A percentile compares a stretch with the other conserved stretches of the same genome.
These are phyloP conservation scores for Coracias cyanogaster DNA, from an alignment of 2,797 vertebrate genomes.

Conservation along the genomic window DNA sequence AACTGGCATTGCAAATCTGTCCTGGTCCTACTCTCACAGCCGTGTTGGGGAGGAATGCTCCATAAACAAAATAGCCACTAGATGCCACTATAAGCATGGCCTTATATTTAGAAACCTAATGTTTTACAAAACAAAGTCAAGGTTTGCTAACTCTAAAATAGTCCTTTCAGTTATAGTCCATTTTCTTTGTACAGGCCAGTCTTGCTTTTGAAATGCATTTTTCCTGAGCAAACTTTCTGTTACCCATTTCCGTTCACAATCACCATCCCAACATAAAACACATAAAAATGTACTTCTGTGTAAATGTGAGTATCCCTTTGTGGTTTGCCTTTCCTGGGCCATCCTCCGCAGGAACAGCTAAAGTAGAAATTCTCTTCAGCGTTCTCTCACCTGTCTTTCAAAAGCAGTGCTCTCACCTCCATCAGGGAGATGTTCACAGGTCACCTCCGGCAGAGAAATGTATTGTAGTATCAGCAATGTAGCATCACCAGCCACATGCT, in stretches of 20 bases:
- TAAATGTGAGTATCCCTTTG: not conserved
- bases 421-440: not conserved
- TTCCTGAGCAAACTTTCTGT: not conserved
- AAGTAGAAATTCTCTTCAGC: not conserved
- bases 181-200: not conserved
- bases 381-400: not conserved
- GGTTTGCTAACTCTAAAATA: not conserved
- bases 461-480: not conserved
- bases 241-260: not conserved
- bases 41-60: fast-evolving
- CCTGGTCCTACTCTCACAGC: fast-evolving
- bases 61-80: slow-evolving; percentile 50
- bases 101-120: not conserved
- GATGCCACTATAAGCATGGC: slow-evolving; percentile 75
- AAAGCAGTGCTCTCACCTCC: not conserved
- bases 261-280: not conserved
- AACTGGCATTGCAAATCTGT: not conserved
- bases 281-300: not conserved
- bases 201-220: not conserved
- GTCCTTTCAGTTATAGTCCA: not conserved
- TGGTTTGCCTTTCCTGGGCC: not conserved
- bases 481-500: not conserved
- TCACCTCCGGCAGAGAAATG: not conserved
- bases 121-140: not conserved
- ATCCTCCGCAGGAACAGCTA: not conserved